Evolutionary conservation across 2,888 invertebrate species (phyloP).

Genomic region (Ochlodes sylvanus): DNA sequence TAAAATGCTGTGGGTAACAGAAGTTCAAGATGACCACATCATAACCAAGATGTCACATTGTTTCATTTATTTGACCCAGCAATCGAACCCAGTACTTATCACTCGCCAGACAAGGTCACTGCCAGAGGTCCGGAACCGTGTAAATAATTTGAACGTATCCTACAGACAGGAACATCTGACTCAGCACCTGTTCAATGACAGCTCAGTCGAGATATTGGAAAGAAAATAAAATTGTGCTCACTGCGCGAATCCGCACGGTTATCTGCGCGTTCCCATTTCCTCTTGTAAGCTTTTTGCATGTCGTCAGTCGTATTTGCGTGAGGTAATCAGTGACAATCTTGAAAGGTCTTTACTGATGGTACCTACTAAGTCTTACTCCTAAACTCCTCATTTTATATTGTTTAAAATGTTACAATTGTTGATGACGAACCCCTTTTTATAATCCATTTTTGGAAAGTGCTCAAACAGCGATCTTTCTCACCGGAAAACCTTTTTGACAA

Average conservation of each 20-base stretch:
- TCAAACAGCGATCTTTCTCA: no score
- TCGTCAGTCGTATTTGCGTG: constrained; percentile 28
- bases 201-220: constrained; percentile 26
- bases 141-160: constrained; percentile 3
- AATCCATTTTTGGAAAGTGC: no score
- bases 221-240: constrained; percentile 34
- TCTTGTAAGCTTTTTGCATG: constrained; percentile 33
- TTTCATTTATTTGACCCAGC: no score
- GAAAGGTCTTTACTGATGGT: neutral
- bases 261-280: constrained; percentile 28
- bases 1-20: no score
- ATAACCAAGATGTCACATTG: no score
- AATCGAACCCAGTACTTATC: no score
- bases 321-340: neutral
- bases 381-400: neutral
- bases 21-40: no score
- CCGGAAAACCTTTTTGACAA: no score
- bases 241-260: constrained; percentile 12
- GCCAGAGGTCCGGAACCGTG: neutral
- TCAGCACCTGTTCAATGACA: constrained; percentile 5
- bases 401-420: neutral
- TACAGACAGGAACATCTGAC: neutral
- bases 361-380: neutral
- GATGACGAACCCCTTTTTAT: neutral
- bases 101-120: neutral